Base-by-base conservation (phyloP, 1,140 invertebrate genomes). In the Diprion similis region DNA sequence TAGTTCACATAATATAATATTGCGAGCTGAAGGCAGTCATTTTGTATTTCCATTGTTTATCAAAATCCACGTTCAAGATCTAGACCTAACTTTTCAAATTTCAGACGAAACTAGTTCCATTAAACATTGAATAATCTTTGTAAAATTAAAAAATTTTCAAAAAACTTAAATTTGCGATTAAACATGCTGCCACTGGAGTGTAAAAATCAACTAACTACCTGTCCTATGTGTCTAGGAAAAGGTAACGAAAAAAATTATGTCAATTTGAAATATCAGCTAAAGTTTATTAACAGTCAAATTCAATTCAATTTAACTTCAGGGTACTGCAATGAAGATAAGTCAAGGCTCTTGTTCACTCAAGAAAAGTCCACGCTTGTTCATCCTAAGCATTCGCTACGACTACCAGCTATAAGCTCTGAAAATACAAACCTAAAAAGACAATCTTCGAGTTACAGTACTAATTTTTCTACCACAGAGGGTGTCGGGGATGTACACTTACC, bases 201-300 rank as follows among this genome's bases (percentile, higher is more conserved):
- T 13, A 7, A 68, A 45, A 68, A 68, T 18, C 37, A 19, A 15
- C 19, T n/a, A 6, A 59, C 51, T 17, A 59, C n/a, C n/a, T 70
- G 69, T 70, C 69, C 69, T 15, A 70, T 70, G 69, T 70, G 69
- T 47, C 18, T 37, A 13, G 69, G 69, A 70, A 70, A 37, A 70
- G 69, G 69, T 70, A 37, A 17, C 8, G 51, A 10, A 59, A 59
- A 15, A 59, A 59, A 4, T 17, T 15, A 37, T 15, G 11, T 59
- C 11, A 59, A 59, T 8, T 59, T 15, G n/a, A 15, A 70, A 15
- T 70, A 19, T 15, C 37, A 68, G 13, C 8, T 10, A 19, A 19
- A 68, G 11, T 68, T 68, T 68, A 68, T 13, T 10, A 37, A 11
- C 17, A 68, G 18, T 45, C 19, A 13, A 64, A 15, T 64, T 64